Percentiles rank a stretch among this genome's conserved stretches.
phyloP scores from a whole-genome alignment of 1,140 invertebrate genomes.

The Zaprionus camerounensis region DNA sequence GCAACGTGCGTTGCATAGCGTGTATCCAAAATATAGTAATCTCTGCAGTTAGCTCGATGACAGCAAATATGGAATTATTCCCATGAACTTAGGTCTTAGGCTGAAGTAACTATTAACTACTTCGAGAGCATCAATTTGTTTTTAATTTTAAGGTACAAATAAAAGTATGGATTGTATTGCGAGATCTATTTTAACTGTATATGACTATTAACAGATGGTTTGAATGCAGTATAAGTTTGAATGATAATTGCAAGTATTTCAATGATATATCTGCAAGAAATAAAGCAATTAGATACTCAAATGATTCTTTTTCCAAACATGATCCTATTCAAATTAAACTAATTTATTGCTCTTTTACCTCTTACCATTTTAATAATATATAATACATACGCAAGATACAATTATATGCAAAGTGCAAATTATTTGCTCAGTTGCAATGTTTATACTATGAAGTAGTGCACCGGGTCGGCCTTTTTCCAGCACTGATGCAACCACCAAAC shows the following conservation, averaged over 20 bases:
- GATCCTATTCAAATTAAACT: not conserved
- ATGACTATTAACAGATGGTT: not conserved
- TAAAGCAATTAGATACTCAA: not conserved
- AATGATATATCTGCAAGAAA: not conserved
- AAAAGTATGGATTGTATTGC: not conserved
- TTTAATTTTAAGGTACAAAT: not conserved
- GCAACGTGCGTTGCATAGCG: conserved; percentile 14
- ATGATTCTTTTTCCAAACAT: too few relatives aligned
- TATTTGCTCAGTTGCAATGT: not conserved
- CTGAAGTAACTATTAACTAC: not conserved
- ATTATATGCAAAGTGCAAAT: not conserved
- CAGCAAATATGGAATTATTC: not conserved
- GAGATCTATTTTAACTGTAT: not conserved
- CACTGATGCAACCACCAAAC: conserved; percentile 81
- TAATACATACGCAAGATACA: not conserved
- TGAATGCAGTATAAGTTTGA: not conserved
- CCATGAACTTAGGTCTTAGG: not conserved
- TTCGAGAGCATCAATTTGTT: not conserved
- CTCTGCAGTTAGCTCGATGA: not conserved
- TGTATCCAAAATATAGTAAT: not conserved
- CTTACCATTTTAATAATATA: not conserved
- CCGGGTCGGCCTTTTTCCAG: conserved; percentile 80
- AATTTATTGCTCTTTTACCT: not conserved
- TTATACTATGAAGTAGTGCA: conserved; percentile 58
- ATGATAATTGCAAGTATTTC: not conserved